Evolutionary conservation across 2,797 vertebrate genomes (phyloP), one percentile per base, ranked within the genome.

Genomic region (Sebastiscus albofasciatus): DNA sequence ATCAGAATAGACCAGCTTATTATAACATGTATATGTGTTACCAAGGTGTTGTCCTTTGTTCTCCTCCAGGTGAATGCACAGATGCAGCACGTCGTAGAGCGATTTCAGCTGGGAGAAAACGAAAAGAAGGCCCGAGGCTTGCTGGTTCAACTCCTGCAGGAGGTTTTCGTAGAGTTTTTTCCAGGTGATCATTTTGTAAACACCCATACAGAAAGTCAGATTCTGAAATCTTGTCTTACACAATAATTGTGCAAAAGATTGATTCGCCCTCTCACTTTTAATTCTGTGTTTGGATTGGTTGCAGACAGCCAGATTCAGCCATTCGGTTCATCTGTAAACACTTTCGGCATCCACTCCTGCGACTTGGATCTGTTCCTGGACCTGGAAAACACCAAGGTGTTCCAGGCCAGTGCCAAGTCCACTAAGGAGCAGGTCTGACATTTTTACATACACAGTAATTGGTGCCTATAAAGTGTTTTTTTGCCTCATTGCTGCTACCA

Each of bases 271-370:
- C 11, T 33, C 1, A 34, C 10, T 31, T 69, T 72, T 67, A 7
- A 4, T 22, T 0, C 2, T 34, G 0, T 67, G 4, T 72, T 71
- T 74, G 34, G 2, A 33, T 39, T 14, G 6, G 6, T 86, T 78
- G 1, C 92, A 98, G 98, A 97, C 81, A 97, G 97, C 67, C 88
- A 96, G 82, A 87, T 99, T 79, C 84, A 95, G 16, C 95, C 96
- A 0, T 99, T 99, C 20, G 98, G 98, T 58, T 99, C 98, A 4
- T 98, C 98, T 0, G 93, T 98, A 80, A 99, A 99, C 56, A 96
- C 96, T 0, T 98, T 99, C 18, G 97, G 96, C 0, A 86, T 97
- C 77, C 97, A 96, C 26, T 96, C 96, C 70, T 99, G 98, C 72
- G 98, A 99, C 79, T 78, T 99, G 7, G 98, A 99, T 90, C 95